phyloP scores from a whole-genome alignment of 2,797 vertebrate genomes.

The Halcyon leucocephala region DNA sequence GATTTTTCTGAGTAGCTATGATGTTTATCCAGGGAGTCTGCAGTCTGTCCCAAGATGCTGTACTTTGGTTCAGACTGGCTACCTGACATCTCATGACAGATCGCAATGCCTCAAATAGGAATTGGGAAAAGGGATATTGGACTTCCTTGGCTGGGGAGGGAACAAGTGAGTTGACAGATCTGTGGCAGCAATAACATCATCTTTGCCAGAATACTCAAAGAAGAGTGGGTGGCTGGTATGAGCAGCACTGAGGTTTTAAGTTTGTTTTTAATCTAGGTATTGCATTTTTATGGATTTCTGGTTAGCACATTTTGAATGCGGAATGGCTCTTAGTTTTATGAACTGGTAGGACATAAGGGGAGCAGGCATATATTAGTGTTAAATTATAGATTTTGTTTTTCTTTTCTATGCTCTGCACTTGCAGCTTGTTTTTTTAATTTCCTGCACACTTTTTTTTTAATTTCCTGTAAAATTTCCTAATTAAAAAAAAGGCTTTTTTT shows the following conservation, averaged over 20 bases:
- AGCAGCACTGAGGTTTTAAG: background rate
- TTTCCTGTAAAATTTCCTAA: slow-evolving; percentile 22
- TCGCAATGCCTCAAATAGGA: background rate
- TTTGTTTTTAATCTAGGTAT: background rate
- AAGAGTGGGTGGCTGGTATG: background rate
- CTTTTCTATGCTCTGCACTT: background rate
- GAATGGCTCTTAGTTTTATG: slow-evolving; percentile 23
- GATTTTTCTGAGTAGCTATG: background rate
- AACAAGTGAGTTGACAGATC: background rate
- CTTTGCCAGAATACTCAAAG: background rate
- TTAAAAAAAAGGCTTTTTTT: background rate
- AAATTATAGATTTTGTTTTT: background rate
- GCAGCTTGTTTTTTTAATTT: slow-evolving; percentile 36
- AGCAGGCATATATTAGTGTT: background rate
- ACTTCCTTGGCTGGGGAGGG: background rate
- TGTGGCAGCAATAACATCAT: background rate
- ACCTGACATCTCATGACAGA: background rate
- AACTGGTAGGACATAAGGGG: background rate
- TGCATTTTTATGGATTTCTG: background rate
- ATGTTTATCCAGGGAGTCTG: background rate
- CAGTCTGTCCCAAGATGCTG: background rate
- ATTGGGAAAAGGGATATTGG: background rate
- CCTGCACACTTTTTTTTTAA: slow-evolving; percentile 6
- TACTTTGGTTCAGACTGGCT: background rate
- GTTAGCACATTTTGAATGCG: background rate